Conservation (phyloP, 2,113 vertebrate species). For the Todiramphus saurophagus region DNA sequence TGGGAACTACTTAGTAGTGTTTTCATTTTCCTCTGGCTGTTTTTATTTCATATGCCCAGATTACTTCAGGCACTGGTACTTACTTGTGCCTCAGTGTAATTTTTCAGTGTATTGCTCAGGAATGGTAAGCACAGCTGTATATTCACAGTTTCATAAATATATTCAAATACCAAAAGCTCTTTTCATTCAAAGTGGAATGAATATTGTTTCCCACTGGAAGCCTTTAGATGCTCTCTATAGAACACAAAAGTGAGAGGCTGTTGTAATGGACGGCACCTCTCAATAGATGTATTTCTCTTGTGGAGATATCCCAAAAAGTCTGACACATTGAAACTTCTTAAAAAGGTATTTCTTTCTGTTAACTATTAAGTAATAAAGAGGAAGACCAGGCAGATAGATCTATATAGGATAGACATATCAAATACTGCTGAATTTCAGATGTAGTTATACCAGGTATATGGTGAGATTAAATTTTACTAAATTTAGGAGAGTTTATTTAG, state of each 20-base stretch:
- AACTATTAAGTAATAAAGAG: background rate
- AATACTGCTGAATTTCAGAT: background rate
- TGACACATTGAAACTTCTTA: background rate
- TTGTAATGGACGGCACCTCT: background rate
- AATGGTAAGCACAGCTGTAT: background rate
- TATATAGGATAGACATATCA: background rate
- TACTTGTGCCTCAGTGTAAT: slow-evolving; percentile 33
- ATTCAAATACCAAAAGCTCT: slow-evolving; percentile 17
- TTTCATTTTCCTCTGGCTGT: slow-evolving; percentile 7
- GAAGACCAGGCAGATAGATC: background rate
- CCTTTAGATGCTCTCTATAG: background rate
- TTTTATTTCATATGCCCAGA: slow-evolving; percentile 9
- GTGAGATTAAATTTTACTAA: background rate
- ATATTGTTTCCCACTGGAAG: slow-evolving; percentile 39
- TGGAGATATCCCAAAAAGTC: background rate
- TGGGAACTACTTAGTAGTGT: background rate
- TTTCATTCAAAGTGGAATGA: slow-evolving; percentile 51
- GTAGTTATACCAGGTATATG: background rate
- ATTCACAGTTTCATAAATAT: slow-evolving; percentile 31
- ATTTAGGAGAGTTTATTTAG: background rate
- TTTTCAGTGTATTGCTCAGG: slow-evolving; percentile 24
- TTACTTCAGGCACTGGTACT: slow-evolving; percentile 38
- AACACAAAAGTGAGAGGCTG: background rate
- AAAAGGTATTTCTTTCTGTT: background rate
- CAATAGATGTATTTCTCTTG: background rate